A percentile compares a stretch with the other conserved stretches of the same genome.
Evolutionary conservation across 1,140 invertebrate species (phyloP).

Genomic region (Physella acuta): DNA sequence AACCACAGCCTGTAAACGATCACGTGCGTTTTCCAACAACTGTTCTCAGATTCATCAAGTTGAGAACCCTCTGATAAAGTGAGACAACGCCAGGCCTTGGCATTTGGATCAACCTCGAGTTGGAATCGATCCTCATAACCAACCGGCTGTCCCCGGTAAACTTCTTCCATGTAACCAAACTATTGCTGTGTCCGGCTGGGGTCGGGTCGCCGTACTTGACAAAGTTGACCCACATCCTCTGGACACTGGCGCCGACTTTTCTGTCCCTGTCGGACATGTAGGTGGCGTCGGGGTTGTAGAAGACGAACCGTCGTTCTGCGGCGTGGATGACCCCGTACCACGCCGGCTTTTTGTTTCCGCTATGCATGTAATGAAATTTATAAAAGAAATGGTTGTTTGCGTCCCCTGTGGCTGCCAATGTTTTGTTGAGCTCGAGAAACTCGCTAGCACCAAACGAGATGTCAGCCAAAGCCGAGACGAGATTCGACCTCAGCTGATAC

Average conservation of each 20-base stretch:
- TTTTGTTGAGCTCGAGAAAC: not conserved
- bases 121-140: too few species aligned
- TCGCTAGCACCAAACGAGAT: not conserved
- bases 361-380: conserved; percentile 9
- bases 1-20: too few species aligned
- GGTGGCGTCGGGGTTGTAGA: not conserved
- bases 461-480: conserved; percentile 2
- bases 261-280: not conserved
- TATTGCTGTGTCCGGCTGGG: not conserved
- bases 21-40: too few species aligned
- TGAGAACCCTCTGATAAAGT: conserved; percentile 1
- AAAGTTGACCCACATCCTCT: conserved; percentile 15
- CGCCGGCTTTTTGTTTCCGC: not conserved
- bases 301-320: not conserved
- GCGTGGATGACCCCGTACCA: conserved; percentile 10
- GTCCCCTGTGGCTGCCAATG: not conserved
- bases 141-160: too few species aligned
- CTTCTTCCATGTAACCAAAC: too few species aligned
- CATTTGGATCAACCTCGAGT: too few species aligned
- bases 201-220: conserved; percentile 6
- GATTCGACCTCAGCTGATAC: not conserved
- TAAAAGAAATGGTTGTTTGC: conserved; percentile 5
- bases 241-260: not conserved
- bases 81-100: not conserved
- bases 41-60: not conserved